These are phyloP conservation scores for Drosophila quadrilineata DNA, from an alignment of 1,140 invertebrate genomes.

Conservation along the genomic window DNA sequence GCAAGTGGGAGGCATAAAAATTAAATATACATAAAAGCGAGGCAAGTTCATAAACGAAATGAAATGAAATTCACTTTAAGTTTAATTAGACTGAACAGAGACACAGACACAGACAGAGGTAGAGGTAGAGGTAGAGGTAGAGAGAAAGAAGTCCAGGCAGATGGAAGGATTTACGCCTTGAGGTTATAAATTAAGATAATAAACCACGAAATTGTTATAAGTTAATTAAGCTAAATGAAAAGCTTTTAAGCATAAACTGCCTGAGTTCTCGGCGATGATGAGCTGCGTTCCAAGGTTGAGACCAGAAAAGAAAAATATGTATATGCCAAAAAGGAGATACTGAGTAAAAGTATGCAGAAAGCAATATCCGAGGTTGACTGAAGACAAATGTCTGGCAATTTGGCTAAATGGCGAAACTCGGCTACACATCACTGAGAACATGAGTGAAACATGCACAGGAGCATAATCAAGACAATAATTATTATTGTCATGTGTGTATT, in stretches of 20 bases:
- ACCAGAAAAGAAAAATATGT: slow-evolving; percentile 41
- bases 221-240: slow-evolving; percentile 79
- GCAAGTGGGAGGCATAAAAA: slow-evolving; percentile 2
- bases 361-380: neutral
- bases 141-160: slow-evolving; percentile 29
- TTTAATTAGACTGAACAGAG: slow-evolving; percentile 29
- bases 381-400: slow-evolving; percentile 79
- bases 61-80: slow-evolving; percentile 47
- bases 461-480: slow-evolving; percentile 79
- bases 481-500: slow-evolving; percentile 79
- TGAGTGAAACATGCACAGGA: slow-evolving; percentile 75
- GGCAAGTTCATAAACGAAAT: slow-evolving; percentile 33
- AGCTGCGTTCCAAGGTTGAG: slow-evolving; percentile 44
- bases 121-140: neutral
- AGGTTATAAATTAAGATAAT: slow-evolving; percentile 74
- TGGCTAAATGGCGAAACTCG: slow-evolving; percentile 74
- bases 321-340: slow-evolving; percentile 33
- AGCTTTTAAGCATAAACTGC: slow-evolving; percentile 60
- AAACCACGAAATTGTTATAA: slow-evolving; percentile 75
- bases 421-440: slow-evolving; percentile 72
- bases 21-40: slow-evolving; percentile 36
- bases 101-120: neutral
- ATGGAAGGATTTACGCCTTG: slow-evolving; percentile 43
- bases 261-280: slow-evolving; percentile 13
- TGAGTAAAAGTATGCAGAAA: slow-evolving; percentile 2